Evolutionary conservation across 2,888 invertebrate genomes (phyloP), one percentile per base, ranked within the genome.

Genomic region (Aspidapion aeneum): DNA sequence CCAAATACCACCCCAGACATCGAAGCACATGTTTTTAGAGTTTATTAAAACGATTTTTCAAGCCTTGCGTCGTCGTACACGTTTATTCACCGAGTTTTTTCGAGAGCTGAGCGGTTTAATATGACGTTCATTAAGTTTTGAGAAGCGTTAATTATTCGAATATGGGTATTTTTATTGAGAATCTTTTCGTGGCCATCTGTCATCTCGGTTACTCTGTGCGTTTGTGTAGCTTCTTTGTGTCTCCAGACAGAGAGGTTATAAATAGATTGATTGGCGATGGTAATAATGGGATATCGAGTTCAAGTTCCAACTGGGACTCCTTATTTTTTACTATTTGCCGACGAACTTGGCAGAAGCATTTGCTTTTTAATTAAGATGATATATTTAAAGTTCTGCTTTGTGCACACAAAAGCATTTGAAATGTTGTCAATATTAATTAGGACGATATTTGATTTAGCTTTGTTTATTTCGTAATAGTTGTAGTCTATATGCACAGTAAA

Each of bases 31-130:
- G 67, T 65, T 65, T 52, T 65, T 62, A 56, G 62, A 65, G 63
- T 67, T 67, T 67, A 67, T 67, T 67, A 67, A 67, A 67, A 60
- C 65, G 65, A 67, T 67, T 67, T 67, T 67, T 67, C 67, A 65
- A 67, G 65, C 62, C 62, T 65, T 65, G 7, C 52, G 52, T 52
- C 5, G 5, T 7, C 35, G n/a, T n/a, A n/a, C 52, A n/a, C 17
- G 18, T 18, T 18, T 3, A 52, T 9, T 21, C n/a, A n/a, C 9
- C 1, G 9, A 56, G 21, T 56, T 56, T 21, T 21, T 56, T 56
- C 18, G 20, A 56, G 21, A 56, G 7, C 20, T 3, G 52, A 52
- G 52, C n/a, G 52, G 18, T 52, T 17, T n/a, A 52, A 52, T 18
- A 61, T 64, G 66, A 62, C 60, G 57, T 64, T 66, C 66, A 66